phyloP scores from a whole-genome alignment of 1,140 invertebrate species.

The Cydia pomonella region DNA sequence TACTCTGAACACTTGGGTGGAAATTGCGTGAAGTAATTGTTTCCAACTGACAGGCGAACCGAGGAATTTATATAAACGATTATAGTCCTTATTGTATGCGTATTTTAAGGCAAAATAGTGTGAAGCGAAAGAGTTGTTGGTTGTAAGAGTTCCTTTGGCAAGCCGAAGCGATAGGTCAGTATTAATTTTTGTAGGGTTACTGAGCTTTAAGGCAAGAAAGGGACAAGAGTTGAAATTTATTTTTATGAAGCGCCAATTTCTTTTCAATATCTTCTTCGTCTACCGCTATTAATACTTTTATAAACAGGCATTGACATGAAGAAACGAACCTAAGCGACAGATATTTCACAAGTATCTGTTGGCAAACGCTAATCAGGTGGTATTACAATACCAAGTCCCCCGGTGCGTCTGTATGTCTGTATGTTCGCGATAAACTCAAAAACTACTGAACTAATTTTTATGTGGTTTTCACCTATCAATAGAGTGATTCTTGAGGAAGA shows the following conservation, averaged over 20 bases:
- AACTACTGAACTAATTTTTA: too few relatives aligned
- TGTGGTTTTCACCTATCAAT: too few relatives aligned
- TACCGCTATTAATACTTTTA: too few relatives aligned
- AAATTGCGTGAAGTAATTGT: slow-evolving; percentile 10
- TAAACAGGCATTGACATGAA: too few relatives aligned
- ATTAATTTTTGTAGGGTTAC: slow-evolving; percentile 9
- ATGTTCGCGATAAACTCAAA: too few relatives aligned
- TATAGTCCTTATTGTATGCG: neutral
- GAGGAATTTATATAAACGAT: neutral
- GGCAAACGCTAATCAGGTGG: neutral
- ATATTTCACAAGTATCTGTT: neutral
- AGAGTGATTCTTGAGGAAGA: too few relatives aligned
- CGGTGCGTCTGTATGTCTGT: too few relatives aligned
- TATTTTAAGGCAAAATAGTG: slow-evolving; percentile 1
- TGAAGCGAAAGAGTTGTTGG: neutral
- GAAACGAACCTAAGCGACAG: too few relatives aligned
- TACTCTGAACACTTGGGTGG: neutral
- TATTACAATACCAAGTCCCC: neutral
- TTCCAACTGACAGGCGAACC: neutral
- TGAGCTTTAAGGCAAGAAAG: neutral
- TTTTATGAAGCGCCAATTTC: too few relatives aligned
- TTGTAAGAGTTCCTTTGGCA: slow-evolving; percentile 23
- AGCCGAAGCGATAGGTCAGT: slow-evolving; percentile 26
- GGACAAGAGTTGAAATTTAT: neutral
- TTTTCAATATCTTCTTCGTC: neutral